phyloP scores from a whole-genome alignment of 2,113 vertebrate genomes.

The Megaptera novaeangliae region DNA sequence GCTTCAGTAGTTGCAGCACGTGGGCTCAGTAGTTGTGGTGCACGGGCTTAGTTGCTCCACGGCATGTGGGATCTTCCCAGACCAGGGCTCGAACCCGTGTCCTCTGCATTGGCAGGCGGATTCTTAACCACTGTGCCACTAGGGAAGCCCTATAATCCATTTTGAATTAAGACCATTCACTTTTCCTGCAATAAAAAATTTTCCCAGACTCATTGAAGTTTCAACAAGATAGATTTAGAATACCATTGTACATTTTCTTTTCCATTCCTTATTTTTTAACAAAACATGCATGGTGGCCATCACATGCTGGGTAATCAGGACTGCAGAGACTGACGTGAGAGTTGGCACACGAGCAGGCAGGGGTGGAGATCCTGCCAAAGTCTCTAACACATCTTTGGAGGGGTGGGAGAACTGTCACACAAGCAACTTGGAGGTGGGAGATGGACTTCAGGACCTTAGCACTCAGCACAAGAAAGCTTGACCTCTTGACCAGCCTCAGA shows the following conservation, averaged over 20 bases:
- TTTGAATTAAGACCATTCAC: background rate
- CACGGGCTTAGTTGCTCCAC: no score
- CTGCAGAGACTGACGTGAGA: background rate
- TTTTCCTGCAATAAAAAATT: background rate
- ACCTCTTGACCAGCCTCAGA: conserved; percentile 52
- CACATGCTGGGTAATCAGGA: background rate
- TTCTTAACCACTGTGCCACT: no score
- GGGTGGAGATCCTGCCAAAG: background rate
- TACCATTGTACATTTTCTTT: conserved; percentile 8
- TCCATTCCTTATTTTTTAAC: background rate
- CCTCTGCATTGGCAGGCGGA: no score
- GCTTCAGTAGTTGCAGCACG: no score
- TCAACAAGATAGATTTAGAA: background rate
- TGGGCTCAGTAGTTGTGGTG: no score
- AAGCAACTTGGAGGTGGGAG: background rate
- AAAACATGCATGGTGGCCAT: background rate
- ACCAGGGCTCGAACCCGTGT: no score
- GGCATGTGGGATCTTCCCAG: no score
- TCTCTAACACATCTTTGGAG: background rate
- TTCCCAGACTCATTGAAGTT: background rate
- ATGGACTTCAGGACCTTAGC: conserved; percentile 35
- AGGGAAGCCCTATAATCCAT: background rate
- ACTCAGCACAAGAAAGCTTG: conserved; percentile 42
- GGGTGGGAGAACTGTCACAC: background rate
- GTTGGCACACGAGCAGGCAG: background rate